phyloP scores from a whole-genome alignment of 2,888 invertebrate species.

The Neoaliturus tenellus region DNA sequence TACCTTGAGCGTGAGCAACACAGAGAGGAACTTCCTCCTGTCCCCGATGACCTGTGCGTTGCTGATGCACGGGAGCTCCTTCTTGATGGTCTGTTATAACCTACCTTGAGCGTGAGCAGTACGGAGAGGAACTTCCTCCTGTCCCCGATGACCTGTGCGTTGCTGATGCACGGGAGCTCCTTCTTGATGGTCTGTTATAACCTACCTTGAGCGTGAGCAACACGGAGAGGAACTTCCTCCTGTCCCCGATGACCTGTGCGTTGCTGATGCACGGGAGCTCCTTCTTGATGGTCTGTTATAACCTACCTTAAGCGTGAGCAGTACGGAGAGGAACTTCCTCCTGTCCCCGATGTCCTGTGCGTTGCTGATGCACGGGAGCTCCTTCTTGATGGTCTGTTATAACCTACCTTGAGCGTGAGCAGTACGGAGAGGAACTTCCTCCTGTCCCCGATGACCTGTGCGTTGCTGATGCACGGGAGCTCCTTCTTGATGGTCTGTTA shows the following conservation, averaged over 20 bases:
- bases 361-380: slow-evolving; percentile 86
- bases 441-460: slow-evolving; percentile 90
- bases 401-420: slow-evolving; percentile 87
- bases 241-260: slow-evolving; percentile 91
- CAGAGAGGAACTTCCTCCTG: slow-evolving; percentile 88
- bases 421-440: slow-evolving; percentile 91
- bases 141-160: slow-evolving; percentile 93
- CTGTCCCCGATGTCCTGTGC: slow-evolving; percentile 92
- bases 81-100: too few relatives aligned
- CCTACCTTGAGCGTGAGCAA: slow-evolving; percentile 88
- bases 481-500: too few relatives aligned
- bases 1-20: slow-evolving; percentile 90
- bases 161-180: slow-evolving; percentile 85
- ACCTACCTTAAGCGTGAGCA: slow-evolving; percentile 88
- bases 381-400: too few relatives aligned
- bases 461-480: slow-evolving; percentile 86
- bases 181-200: too few relatives aligned
- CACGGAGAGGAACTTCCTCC: slow-evolving; percentile 89
- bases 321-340: slow-evolving; percentile 89
- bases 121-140: slow-evolving; percentile 90
- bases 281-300: too few relatives aligned
- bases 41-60: slow-evolving; percentile 94
- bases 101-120: slow-evolving; percentile 88
- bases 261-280: slow-evolving; percentile 87
- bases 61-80: slow-evolving; percentile 85